A percentile compares a stretch with the other conserved stretches of the same genome.
These are phyloP conservation scores for Sturmia bella DNA, from an alignment of 2,888 invertebrate species.

Conservation along the genomic window DNA sequence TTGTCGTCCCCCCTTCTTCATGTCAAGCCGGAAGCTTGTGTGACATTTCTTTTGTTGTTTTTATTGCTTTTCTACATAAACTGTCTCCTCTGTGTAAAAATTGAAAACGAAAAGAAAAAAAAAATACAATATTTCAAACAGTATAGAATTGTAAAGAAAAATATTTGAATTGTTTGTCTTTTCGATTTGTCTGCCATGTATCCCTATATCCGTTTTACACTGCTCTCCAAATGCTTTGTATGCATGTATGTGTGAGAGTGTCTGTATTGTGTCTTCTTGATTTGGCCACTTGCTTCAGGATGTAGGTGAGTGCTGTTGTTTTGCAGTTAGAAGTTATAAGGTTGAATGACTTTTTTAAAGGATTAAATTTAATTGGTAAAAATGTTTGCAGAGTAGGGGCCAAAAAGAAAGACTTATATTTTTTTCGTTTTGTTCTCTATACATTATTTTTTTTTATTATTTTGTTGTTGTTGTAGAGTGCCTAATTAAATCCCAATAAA, in stretches of 20 bases:
- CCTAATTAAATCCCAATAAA: too few relatives aligned
- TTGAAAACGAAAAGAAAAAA: constrained; percentile 1
- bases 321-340: constrained; percentile 57
- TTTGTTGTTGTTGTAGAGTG: neutral
- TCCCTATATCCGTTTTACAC: constrained; percentile 64
- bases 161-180: constrained; percentile 70
- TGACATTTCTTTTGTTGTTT: constrained; percentile 64
- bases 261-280: constrained; percentile 31
- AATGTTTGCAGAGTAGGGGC: constrained; percentile 26
- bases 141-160: constrained; percentile 67
- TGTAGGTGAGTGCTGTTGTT: constrained; percentile 67
- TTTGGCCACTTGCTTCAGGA: constrained; percentile 64
- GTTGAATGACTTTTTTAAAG: constrained; percentile 69
- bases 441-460: constrained; percentile 15
- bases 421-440: constrained; percentile 32
- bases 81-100: neutral
- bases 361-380: constrained; percentile 68
- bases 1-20: constrained; percentile 19
- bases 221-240: constrained; percentile 20
- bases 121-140: constrained; percentile 51
- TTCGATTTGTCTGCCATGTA: constrained; percentile 70
- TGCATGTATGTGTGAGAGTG: neutral
- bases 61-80: constrained; percentile 37
- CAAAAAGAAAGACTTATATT: neutral
- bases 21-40: constrained; percentile 69